A percentile compares a stretch with the other conserved stretches of the same genome.
Conservation (phyloP, 2,797 vertebrate species). For the Chanos chanos region DNA sequence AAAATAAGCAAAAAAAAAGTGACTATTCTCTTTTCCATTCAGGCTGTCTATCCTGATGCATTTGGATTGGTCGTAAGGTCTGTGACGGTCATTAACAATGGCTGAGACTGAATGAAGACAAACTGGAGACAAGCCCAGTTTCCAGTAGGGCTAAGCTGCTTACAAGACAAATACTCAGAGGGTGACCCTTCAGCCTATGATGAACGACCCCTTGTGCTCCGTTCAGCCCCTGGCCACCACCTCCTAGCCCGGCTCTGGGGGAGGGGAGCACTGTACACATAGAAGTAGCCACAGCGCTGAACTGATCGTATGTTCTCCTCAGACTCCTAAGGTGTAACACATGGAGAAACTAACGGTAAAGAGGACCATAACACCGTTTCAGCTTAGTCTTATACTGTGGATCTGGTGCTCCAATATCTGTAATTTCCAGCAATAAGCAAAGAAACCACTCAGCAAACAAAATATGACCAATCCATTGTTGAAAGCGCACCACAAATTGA, state of each 20-base stretch:
- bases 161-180: slow-evolving; percentile 63
- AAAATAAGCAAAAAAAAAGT: too few relatives aligned
- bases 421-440: too few relatives aligned
- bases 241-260: slow-evolving; percentile 18
- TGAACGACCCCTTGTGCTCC: slow-evolving; percentile 55
- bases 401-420: too few relatives aligned
- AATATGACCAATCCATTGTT: too few relatives aligned
- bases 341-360: slow-evolving; percentile 73
- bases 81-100: slow-evolving; percentile 67
- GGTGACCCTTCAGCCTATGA: slow-evolving; percentile 55
- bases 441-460: too few relatives aligned
- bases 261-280: slow-evolving; percentile 12
- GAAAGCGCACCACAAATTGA: too few relatives aligned
- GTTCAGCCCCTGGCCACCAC: slow-evolving; percentile 27
- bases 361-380: slow-evolving; percentile 74
- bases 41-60: slow-evolving; percentile 39
- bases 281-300: not conserved
- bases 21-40: too few relatives aligned
- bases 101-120: slow-evolving; percentile 63
- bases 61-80: slow-evolving; percentile 27
- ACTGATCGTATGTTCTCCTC: not conserved
- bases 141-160: slow-evolving; percentile 62
- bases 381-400: too few relatives aligned
- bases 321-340: not conserved
- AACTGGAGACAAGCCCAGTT: slow-evolving; percentile 60